A percentile compares a stretch with the other conserved stretches of the same genome.
Conservation (phyloP, 2,888 invertebrate species). For the Adelognathus sp. region DNA sequence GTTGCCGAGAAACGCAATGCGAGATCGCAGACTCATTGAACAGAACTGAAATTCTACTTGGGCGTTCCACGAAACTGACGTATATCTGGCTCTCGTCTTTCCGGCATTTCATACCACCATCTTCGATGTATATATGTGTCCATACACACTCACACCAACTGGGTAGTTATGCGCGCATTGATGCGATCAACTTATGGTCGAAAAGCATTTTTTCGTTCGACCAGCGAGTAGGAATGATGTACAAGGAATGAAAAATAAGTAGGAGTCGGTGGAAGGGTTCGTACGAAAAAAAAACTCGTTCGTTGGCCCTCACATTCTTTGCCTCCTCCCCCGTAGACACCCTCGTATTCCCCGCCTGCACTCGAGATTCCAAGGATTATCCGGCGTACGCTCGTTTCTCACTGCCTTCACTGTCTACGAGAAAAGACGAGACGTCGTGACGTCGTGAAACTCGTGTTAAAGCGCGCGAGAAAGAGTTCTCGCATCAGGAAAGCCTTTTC, state of each 20-base stretch:
- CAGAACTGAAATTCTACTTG: slow-evolving; percentile 8
- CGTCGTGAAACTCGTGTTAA: slow-evolving; percentile 43
- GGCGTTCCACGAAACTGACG: slow-evolving; percentile 32
- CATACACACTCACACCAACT: slow-evolving; percentile 13
- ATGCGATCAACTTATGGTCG: slow-evolving; percentile 14
- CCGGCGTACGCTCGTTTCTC: slow-evolving; percentile 71
- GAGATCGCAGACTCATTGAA: slow-evolving; percentile 25
- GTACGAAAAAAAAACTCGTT: slow-evolving; percentile 44
- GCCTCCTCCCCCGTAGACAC: slow-evolving; percentile 20
- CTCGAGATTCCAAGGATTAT: slow-evolving; percentile 72
- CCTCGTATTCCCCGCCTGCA: slow-evolving; percentile 43
- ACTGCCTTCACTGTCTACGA: slow-evolving; percentile 60
- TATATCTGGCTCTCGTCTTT: slow-evolving; percentile 46
- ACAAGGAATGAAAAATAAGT: slow-evolving; percentile 54
- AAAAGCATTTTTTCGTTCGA: slow-evolving; percentile 44
- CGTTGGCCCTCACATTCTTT: slow-evolving; percentile 43
- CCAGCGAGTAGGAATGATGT: slow-evolving; percentile 18
- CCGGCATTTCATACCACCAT: slow-evolving; percentile 7
- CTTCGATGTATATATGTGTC: slow-evolving; percentile 1
- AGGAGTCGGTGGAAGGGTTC: slow-evolving; percentile 17
- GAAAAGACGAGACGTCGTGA: slow-evolving; percentile 46
- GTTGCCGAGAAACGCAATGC: slow-evolving; percentile 12
- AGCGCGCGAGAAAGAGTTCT: slow-evolving; percentile 22
- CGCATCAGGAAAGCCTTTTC: neutral
- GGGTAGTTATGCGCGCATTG: neutral